phyloP scores from a whole-genome alignment of 2,797 vertebrate genomes.

The Macrochelys suwanniensis region DNA sequence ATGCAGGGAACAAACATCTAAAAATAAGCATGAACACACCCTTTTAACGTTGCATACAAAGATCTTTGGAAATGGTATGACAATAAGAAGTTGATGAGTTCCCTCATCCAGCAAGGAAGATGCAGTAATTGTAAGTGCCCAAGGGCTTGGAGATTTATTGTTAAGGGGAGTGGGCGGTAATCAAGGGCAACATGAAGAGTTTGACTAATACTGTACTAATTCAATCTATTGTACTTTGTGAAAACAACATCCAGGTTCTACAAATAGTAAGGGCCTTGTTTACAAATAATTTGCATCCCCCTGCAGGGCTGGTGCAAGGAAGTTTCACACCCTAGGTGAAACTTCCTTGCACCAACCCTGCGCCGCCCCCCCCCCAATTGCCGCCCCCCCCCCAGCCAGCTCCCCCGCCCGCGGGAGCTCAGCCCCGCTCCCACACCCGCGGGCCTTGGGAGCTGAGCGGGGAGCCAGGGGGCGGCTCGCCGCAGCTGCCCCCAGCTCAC shows the following conservation, averaged over 20 bases:
- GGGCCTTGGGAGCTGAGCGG: too few relatives aligned
- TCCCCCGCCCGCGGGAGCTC: too few relatives aligned
- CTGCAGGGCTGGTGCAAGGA: too few relatives aligned
- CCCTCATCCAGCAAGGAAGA: conserved; percentile 52
- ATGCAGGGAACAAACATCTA: conserved; percentile 28
- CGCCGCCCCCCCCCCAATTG: too few relatives aligned
- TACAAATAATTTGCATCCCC: conserved; percentile 64
- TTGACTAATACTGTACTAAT: conserved; percentile 67
- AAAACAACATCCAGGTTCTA: conserved; percentile 24
- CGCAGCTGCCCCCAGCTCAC: too few relatives aligned
- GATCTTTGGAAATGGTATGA: conserved; percentile 22
- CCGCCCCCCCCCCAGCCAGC: too few relatives aligned
- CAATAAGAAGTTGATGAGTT: conserved; percentile 63
- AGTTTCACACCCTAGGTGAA: too few relatives aligned
- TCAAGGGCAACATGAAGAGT: conserved; percentile 62
- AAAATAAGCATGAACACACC: conserved; percentile 3
- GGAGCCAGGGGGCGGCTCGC: too few relatives aligned
- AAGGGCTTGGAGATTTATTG: conserved; percentile 66
- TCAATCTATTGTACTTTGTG: conserved; percentile 59
- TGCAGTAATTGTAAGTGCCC: conserved; percentile 75
- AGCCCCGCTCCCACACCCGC: too few relatives aligned
- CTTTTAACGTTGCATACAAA: not conserved
- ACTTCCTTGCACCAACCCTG: too few relatives aligned
- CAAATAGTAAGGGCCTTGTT: conserved; percentile 41
- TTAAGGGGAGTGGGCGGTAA: conserved; percentile 58